Percentiles rank a stretch among this genome's conserved stretches.
Conservation (phyloP, 2,797 vertebrate species). For the Anguilla megastoma region DNA sequence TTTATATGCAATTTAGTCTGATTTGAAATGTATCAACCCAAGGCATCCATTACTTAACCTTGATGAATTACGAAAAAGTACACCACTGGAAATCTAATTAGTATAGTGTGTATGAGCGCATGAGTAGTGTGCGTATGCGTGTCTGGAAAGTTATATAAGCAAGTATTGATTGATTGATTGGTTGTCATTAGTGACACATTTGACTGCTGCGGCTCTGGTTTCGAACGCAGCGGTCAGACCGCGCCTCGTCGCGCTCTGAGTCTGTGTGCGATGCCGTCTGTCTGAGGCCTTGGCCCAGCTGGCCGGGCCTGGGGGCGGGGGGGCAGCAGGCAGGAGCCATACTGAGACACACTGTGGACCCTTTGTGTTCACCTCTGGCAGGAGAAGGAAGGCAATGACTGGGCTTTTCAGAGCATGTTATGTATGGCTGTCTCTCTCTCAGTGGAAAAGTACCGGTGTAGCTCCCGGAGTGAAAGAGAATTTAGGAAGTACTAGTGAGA, state of each 20-base stretch:
- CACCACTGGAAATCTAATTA: neutral
- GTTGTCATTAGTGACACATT: neutral
- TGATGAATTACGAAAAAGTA: neutral
- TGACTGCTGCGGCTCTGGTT: neutral
- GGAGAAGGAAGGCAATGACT: neutral
- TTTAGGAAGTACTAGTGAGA: conserved; percentile 21
- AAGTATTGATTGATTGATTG: neutral
- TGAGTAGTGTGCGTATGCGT: neutral
- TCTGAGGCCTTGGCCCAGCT: neutral
- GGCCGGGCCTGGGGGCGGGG: neutral
- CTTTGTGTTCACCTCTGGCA: neutral
- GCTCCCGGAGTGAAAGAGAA: neutral
- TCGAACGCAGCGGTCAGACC: neutral
- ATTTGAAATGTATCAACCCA: neutral
- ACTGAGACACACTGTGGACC: neutral
- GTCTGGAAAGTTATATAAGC: too few relatives aligned
- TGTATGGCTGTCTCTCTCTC: neutral
- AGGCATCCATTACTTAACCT: neutral
- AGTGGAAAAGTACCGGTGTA: conserved; percentile 33
- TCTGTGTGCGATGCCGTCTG: neutral
- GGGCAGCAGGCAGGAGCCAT: neutral
- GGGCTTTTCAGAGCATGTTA: neutral
- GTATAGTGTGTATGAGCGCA: neutral
- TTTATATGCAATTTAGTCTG: neutral
- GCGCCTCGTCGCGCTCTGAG: neutral